Base-by-base conservation (phyloP, 1,140 invertebrate genomes). In the Ostrea edulis region DNA sequence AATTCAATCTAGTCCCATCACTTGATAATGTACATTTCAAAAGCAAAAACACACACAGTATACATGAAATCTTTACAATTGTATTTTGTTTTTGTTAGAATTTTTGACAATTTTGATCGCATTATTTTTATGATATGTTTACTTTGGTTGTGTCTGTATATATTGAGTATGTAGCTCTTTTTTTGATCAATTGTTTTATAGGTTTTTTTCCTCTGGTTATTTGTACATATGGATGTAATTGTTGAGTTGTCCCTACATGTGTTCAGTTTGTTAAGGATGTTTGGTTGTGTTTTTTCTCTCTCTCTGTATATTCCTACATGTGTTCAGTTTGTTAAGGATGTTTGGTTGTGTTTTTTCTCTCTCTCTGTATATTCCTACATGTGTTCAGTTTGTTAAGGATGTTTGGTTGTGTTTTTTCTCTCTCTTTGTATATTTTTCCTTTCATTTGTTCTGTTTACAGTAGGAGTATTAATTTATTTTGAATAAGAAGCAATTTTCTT, bases 131-230 rank as follows among this genome's bases (percentile, higher is more conserved):
- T n/a, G 8, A 22, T 29, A 14, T 77, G 68, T 77, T 77, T 77
- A 77, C 29, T 77, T 77, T 77, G 68, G 68, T 77, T 77, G 68
- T 77, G 68, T 25, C 29, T 77, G 68, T 77, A 77, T 77, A 77
- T 77, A 77, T 29, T 77, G 68, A 77, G 55, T 62, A 35, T 77
- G 68, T 25, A 29, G 25, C 68, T 77, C 14, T 77, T 29, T 35
- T 35, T 35, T 77, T 9, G 68, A 77, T 77, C 68, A 29, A 77
- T 29, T 12, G 5, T 77, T 77, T 77, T 77, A 35, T 29, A 35
- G 20, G 14, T 20, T 20, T 62, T 2, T 77, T 12, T 77, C 17
- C 17, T 12, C 14, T 77, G 29, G 25, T 77, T 77, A 77, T 77
- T 12, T 77, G 68, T 77, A 77, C n/a, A 77, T 77, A 77, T 77